Percentiles rank a stretch among this genome's conserved stretches.
These are phyloP conservation scores for Prietella phreatophila DNA, from an alignment of 2,113 vertebrate genomes.

Conservation along the genomic window DNA sequence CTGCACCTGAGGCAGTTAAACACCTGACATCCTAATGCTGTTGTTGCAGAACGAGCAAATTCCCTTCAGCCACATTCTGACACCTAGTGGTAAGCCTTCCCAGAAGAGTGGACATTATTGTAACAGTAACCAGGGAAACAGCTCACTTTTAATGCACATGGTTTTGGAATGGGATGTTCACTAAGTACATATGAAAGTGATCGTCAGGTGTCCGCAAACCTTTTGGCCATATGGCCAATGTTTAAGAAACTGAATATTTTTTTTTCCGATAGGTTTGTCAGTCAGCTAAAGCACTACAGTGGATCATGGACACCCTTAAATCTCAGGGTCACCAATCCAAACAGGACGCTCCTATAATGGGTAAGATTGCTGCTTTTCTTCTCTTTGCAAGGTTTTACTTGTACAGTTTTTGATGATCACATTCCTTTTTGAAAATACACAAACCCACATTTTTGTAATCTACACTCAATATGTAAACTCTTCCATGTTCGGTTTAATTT, in stretches of 20 bases:
- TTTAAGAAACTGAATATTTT: background rate
- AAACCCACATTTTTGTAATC: background rate
- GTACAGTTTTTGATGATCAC: background rate
- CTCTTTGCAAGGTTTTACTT: background rate
- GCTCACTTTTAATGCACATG: background rate
- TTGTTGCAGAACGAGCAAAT: background rate
- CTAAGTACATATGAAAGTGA: background rate
- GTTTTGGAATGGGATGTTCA: background rate
- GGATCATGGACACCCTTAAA: constrained; percentile 80
- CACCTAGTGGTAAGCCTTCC: background rate
- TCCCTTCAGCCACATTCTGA: background rate
- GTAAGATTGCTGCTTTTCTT: constrained; percentile 68
- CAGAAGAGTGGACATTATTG: background rate
- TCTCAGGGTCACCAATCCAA: constrained; percentile 65
- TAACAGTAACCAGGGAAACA: background rate
- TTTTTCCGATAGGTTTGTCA: constrained; percentile 72
- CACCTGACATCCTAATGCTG: background rate
- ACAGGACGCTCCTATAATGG: constrained; percentile 59
- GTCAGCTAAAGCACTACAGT: constrained; percentile 75
- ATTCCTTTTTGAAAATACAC: background rate
- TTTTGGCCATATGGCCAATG: background rate
- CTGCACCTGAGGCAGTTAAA: background rate
- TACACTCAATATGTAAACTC: background rate
- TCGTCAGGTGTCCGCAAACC: background rate
- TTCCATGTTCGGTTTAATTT: background rate